A percentile compares a stretch with the other conserved stretches of the same genome.
phyloP scores from a whole-genome alignment of 2,113 vertebrate genomes.

The Rhynchomys soricoides region DNA sequence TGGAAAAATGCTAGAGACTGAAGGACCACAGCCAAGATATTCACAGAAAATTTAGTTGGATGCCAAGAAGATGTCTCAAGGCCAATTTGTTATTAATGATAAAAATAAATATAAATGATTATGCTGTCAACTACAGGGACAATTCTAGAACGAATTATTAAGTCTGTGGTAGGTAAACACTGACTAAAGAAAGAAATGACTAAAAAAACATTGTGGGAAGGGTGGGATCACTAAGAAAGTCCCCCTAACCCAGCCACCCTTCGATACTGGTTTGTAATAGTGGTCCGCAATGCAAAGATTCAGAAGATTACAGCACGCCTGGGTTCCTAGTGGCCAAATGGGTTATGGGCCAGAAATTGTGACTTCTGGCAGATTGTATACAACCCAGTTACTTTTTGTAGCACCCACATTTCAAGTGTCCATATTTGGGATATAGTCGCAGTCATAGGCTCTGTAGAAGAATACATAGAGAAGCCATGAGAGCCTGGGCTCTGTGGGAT shows the following conservation, averaged over 20 bases:
- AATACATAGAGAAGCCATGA: neutral
- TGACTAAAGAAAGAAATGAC: neutral
- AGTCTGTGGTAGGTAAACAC: neutral
- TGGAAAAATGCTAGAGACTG: neutral
- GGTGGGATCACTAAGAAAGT: neutral
- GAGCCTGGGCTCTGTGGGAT: neutral
- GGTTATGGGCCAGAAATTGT: fast-evolving
- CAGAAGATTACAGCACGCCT: fast-evolving
- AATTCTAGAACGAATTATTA: neutral
- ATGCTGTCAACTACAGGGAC: neutral
- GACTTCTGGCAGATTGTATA: neutral
- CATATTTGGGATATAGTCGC: too few relatives aligned
- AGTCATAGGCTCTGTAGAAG: neutral
- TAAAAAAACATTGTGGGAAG: neutral
- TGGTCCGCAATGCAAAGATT: fast-evolving
- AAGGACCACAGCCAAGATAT: neutral
- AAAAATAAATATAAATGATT: neutral
- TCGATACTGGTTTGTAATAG: neutral
- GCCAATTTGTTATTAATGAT: neutral
- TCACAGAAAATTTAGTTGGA: neutral
- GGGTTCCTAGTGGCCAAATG: fast-evolving
- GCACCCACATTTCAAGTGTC: neutral
- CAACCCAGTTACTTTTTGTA: neutral
- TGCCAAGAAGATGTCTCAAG: neutral
- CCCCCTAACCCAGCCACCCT: too few relatives aligned